Evolutionary conservation across 2,888 invertebrate species (phyloP).

Genomic region (Nemotelus pantherinus): DNA sequence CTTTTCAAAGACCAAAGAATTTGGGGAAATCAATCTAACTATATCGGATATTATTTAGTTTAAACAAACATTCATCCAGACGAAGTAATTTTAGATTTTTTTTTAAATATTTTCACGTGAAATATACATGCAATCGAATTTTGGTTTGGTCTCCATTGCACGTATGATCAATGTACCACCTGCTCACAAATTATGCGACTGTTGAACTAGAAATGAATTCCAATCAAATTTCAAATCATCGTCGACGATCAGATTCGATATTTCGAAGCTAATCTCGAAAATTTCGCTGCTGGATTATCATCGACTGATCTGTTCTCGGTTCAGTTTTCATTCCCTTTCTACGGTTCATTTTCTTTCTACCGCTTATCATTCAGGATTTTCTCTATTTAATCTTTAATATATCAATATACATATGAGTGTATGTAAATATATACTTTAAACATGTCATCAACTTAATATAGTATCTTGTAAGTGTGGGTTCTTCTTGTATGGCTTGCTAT

Average conservation of each 20-base stretch:
- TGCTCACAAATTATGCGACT: too few species aligned
- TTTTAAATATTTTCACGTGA: too few species aligned
- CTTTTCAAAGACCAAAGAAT: background rate
- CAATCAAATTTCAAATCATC: background rate
- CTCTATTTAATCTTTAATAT: constrained; percentile 6
- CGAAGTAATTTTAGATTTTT: too few species aligned
- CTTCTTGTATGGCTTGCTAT: constrained; percentile 36
- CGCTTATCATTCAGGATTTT: background rate
- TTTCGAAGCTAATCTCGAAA: background rate
- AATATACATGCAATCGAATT: too few species aligned
- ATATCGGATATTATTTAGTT: too few species aligned
- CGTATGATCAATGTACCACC: too few species aligned
- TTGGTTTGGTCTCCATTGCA: too few species aligned
- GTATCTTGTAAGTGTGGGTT: constrained; percentile 35
- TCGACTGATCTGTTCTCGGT: background rate
- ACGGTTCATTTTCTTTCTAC: constrained; percentile 8
- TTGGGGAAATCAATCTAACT: too few species aligned
- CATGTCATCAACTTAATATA: constrained; percentile 38
- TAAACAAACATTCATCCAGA: too few species aligned
- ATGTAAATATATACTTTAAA: constrained; percentile 47
- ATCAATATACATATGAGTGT: constrained; percentile 44
- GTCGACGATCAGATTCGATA: background rate
- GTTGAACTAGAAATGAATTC: too few species aligned
- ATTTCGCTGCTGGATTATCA: constrained; percentile 9
- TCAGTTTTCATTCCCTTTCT: background rate